Conservation (phyloP, 2,888 invertebrate genomes). For the Chromoteleia sp. region DNA sequence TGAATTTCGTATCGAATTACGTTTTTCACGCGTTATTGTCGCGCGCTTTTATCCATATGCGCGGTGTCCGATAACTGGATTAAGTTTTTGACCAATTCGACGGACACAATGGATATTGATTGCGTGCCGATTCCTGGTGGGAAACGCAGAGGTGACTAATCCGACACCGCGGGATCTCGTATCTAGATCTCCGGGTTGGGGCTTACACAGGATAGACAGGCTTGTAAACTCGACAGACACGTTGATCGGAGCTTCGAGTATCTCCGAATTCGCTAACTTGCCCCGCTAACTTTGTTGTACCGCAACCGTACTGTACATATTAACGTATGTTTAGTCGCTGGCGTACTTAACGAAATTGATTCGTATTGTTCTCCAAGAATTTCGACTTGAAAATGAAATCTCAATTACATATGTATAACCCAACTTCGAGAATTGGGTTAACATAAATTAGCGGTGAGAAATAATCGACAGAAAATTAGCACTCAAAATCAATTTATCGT, state of each 20-base stretch:
- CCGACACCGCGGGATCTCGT: conserved; percentile 60
- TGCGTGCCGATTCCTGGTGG: conserved; percentile 63
- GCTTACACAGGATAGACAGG: conserved; percentile 73
- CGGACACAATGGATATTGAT: conserved; percentile 69
- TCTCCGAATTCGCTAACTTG: conserved; percentile 77
- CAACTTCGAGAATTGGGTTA: conserved; percentile 22
- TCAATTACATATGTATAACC: conserved; percentile 25
- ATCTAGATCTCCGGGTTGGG: conserved; percentile 61
- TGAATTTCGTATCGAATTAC: conserved; percentile 68
- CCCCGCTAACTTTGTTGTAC: conserved; percentile 73
- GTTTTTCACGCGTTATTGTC: conserved; percentile 69
- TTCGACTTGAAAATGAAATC: conserved; percentile 42
- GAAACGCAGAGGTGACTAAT: conserved; percentile 67
- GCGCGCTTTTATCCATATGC: conserved; percentile 51
- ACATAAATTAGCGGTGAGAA: too few species aligned
- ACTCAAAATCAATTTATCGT: too few species aligned
- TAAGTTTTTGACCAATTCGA: conserved; percentile 68
- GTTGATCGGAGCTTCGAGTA: conserved; percentile 67
- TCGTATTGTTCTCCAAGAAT: conserved; percentile 47
- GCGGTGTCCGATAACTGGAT: conserved; percentile 68
- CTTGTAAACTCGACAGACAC: conserved; percentile 78
- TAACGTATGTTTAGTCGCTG: conserved; percentile 34
- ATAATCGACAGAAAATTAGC: too few species aligned
- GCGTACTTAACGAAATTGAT: conserved; percentile 20
- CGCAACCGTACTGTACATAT: conserved; percentile 60